phyloP scores from a whole-genome alignment of 1,140 invertebrate genomes.

The Paraescarpia echinospica region DNA sequence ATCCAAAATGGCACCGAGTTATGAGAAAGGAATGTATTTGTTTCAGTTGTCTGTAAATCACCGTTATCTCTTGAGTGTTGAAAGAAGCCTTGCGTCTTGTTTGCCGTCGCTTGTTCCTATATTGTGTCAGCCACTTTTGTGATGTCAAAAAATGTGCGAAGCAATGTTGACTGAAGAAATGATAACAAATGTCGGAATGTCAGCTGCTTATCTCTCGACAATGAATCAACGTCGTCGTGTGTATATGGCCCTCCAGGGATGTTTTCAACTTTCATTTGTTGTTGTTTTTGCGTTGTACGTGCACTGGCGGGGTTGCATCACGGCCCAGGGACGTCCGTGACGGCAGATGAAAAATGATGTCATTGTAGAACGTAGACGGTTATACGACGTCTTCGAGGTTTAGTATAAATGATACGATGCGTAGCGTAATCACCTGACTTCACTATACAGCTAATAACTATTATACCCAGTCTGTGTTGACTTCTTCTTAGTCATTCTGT shows the following conservation, averaged over 20 bases:
- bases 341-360: background rate
- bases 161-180: background rate
- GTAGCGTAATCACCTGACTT: background rate
- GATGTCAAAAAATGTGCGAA: background rate
- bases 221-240: background rate
- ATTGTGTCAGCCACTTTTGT: background rate
- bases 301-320: background rate
- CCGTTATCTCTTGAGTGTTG: background rate
- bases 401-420: background rate
- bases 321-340: background rate
- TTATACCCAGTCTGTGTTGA: background rate
- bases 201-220: background rate
- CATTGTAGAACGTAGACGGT: background rate
- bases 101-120: background rate
- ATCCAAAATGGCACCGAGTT: background rate
- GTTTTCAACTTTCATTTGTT: background rate
- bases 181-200: slow-evolving; percentile 5
- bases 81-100: background rate
- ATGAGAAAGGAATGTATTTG: background rate
- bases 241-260: background rate
- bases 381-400: background rate
- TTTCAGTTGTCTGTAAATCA: background rate
- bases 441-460: background rate
- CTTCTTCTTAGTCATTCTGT: background rate
- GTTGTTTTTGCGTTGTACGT: background rate